These are phyloP conservation scores for Sebastes cheni DNA, from an alignment of 2,797 vertebrate species.

Conservation along the genomic window DNA sequence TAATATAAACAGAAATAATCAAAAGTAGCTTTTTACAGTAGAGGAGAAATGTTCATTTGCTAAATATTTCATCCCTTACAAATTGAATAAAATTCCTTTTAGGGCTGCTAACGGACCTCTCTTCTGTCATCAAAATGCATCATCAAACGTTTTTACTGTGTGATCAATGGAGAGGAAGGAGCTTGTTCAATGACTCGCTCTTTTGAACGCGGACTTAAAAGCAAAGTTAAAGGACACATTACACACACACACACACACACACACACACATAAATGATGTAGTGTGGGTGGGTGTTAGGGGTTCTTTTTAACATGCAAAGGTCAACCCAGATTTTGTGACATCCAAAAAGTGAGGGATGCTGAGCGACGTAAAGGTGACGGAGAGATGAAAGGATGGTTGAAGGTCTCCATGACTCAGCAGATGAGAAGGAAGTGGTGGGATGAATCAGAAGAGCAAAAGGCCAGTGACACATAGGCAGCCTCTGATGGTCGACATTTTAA, in stretches of 20 bases:
- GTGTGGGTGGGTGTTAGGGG: background rate
- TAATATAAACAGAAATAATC: background rate
- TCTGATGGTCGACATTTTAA: background rate
- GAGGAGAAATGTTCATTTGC: background rate
- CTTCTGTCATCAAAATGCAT: background rate
- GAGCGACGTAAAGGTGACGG: conserved; percentile 34
- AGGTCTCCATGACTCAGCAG: conserved; percentile 34
- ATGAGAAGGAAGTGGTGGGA: conserved; percentile 51
- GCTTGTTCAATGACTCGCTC: background rate
- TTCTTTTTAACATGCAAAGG: conserved; percentile 50
- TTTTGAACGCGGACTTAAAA: conserved; percentile 54
- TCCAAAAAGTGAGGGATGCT: conserved; percentile 29
- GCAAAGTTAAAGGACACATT: conserved; percentile 51
- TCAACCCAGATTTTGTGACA: conserved; percentile 35
- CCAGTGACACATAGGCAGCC: background rate
- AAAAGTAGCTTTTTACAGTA: background rate
- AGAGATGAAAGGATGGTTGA: conserved; percentile 55
- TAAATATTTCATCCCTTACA: background rate
- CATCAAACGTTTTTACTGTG: background rate
- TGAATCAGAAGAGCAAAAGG: conserved; percentile 50
- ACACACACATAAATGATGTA: background rate
- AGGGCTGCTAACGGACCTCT: background rate
- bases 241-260: background rate
- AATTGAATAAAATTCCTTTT: background rate
- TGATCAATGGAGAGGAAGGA: conserved; percentile 8